phyloP scores from a whole-genome alignment of 2,797 vertebrate genomes.

The Cichlasoma orientale region DNA sequence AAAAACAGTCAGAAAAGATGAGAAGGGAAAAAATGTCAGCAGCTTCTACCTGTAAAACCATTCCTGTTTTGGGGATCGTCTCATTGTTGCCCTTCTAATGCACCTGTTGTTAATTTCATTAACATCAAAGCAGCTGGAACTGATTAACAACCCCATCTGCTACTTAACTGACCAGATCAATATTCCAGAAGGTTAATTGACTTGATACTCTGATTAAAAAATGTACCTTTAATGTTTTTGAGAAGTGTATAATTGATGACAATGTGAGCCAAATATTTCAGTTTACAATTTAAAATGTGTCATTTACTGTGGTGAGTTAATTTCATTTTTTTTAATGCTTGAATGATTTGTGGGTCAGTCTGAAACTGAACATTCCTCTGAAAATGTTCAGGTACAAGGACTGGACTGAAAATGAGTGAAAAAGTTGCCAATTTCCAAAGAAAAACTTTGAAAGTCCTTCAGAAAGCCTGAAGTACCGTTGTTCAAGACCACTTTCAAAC shows the following conservation, averaged over 20 bases:
- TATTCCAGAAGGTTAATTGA: too few species aligned
- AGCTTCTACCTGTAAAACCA: too few species aligned
- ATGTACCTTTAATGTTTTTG: too few species aligned
- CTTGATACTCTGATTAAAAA: too few species aligned
- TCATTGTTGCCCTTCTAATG: not conserved
- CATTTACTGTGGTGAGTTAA: not conserved
- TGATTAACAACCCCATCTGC: too few species aligned
- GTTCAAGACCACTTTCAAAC: not conserved
- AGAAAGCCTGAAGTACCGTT: not conserved
- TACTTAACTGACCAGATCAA: too few species aligned
- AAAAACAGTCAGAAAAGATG: not conserved
- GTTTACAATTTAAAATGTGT: too few species aligned
- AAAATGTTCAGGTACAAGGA: not conserved
- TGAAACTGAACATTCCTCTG: not conserved
- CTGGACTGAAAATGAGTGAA: not conserved
- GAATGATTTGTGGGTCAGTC: not conserved
- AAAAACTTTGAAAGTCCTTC: not conserved
- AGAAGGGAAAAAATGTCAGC: not conserved
- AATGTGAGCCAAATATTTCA: too few species aligned
- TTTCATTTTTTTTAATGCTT: not conserved
- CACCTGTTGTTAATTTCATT: not conserved
- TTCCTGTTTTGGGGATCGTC: too few species aligned
- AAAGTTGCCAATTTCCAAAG: not conserved
- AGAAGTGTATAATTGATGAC: too few species aligned
- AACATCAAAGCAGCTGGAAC: too few species aligned